phyloP scores from a whole-genome alignment of 1,140 invertebrate species.

The Planococcus citri region DNA sequence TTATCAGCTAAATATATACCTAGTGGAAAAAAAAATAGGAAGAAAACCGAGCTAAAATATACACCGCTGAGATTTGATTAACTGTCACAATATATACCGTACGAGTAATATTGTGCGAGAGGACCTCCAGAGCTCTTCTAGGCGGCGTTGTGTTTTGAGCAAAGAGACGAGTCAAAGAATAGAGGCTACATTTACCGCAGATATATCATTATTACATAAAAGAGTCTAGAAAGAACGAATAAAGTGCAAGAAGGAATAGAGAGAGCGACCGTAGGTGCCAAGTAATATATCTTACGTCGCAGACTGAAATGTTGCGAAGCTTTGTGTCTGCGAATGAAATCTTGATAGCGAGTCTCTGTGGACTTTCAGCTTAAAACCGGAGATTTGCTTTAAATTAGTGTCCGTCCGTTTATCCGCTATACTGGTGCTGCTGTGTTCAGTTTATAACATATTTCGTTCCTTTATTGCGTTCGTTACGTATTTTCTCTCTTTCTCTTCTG shows the following conservation, averaged over 20 bases:
- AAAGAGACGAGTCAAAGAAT: no score
- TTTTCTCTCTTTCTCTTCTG: background rate
- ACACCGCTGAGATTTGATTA: no score
- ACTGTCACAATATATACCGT: no score
- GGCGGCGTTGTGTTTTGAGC: no score
- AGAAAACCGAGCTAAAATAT: no score
- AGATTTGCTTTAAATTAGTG: slow-evolving; percentile 7
- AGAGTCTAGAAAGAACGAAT: no score
- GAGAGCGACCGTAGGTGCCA: slow-evolving; percentile 4
- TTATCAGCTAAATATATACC: no score
- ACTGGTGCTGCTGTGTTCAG: background rate
- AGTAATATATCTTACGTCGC: slow-evolving; percentile 2
- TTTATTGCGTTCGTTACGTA: background rate
- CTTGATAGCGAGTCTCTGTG: slow-evolving; percentile 1
- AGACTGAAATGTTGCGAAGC: slow-evolving; percentile 1
- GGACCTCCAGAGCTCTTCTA: no score
- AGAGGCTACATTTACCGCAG: no score
- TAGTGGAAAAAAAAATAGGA: no score
- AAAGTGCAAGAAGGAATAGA: background rate
- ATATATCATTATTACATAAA: no score
- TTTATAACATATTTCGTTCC: slow-evolving; percentile 7
- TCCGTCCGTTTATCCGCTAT: slow-evolving; percentile 1
- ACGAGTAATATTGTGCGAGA: no score
- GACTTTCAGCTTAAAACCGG: slow-evolving; percentile 2
- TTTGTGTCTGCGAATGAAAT: slow-evolving; percentile 2